Base-by-base conservation (phyloP, 2,888 invertebrate species). In the Pseudanteris insignis region DNA sequence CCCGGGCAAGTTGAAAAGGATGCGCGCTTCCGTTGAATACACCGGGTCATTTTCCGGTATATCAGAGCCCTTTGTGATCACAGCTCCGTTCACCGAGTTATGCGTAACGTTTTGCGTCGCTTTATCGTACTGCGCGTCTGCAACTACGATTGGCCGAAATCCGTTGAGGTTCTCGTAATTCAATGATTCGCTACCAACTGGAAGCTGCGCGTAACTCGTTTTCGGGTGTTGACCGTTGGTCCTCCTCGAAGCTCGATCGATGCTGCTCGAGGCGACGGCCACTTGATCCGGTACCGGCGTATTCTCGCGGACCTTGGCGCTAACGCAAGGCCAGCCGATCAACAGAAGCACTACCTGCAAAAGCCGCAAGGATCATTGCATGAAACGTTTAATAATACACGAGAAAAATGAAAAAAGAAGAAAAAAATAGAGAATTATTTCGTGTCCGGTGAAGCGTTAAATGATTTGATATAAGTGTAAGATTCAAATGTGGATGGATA, bases 121-220 rank as follows among this genome's bases (percentile, higher is more conserved):
- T n/a, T n/a, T n/a, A 6, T 18, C 18, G 6, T 18, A 4, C 18
- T 6, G 3, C 18, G 4, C 18, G 3, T 59, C 63, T 8, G 70
- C 44, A 1, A 58, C 51, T 10, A 70, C 44, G 21, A 79, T 71
- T 5, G 79, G 78, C 9, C 74, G 53, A 43, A 79, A 79, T 6
- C 73, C 74, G 29, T 79, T 79, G 0, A 74, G 70, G 65, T 78
- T 77, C 44, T 76, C 75, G 47, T 76, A 77, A 25, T 66, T 70
- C 2, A 70, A 41, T 3, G 69, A 66, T 3, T 71, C 64, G 13
- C 41, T 53, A 25, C 62, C 57, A n/a, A 47, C 34, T 24, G 13
- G 4, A 10, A 33, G 3, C 18, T 65, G 12, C 43, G 10, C 18
- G 43, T 54, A 13, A 33, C 62, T 29, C 51, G 46, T 53, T 38